Evolutionary conservation across 2,797 vertebrate species (phyloP).

Genomic region (Scleropages formosus): DNA sequence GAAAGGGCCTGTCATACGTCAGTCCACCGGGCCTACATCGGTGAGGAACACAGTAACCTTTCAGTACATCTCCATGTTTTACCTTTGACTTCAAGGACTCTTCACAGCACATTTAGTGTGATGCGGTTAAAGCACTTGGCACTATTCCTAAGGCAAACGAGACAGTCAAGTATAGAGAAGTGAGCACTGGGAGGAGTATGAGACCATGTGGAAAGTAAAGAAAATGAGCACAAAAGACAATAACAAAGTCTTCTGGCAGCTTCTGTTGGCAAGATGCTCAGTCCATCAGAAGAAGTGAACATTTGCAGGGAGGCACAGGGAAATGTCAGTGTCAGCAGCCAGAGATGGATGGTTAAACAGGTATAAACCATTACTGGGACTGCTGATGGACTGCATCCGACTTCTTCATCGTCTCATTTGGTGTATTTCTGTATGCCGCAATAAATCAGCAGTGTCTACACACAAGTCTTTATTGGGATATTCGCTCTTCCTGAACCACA

Average conservation of each 20-base stretch:
- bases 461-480: slow-evolving; percentile 27
- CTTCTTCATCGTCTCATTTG: neutral
- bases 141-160: too few species aligned
- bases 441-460: slow-evolving; percentile 28
- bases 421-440: slow-evolving; percentile 24
- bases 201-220: neutral
- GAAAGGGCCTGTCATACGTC: too few species aligned
- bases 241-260: neutral
- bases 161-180: too few species aligned
- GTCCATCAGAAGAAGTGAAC: neutral
- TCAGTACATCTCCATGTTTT: too few species aligned
- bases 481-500: neutral
- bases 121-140: too few species aligned
- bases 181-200: neutral
- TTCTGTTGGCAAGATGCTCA: neutral
- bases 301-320: neutral
- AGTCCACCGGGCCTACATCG: too few species aligned
- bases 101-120: neutral
- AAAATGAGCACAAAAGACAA: neutral
- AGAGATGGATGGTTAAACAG: neutral
- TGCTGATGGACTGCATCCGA: neutral
- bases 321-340: neutral
- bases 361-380: neutral
- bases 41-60: too few species aligned
- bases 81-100: too few species aligned